Percentiles rank a stretch among this genome's conserved stretches.
phyloP scores from a whole-genome alignment of 2,888 invertebrate genomes.

The Sarcophaga caerulescens region DNA sequence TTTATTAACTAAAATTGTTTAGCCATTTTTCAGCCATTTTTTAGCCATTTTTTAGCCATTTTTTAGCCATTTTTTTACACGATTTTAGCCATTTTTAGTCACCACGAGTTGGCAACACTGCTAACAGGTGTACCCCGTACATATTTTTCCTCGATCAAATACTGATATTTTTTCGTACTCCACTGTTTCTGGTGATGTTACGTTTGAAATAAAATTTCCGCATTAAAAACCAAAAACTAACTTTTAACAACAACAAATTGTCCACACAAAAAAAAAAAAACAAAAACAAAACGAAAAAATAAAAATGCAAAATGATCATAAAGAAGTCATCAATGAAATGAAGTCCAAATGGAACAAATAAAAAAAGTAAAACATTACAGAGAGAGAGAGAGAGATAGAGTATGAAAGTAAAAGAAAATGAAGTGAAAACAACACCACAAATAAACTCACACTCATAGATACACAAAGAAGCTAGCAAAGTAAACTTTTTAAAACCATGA shows the following conservation, averaged over 20 bases:
- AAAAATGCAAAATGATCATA: background rate
- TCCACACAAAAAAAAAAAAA: background rate
- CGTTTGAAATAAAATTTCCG: background rate
- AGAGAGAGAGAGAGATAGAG: background rate
- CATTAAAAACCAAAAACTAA: background rate
- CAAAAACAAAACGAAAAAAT: background rate
- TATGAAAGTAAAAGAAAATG: constrained; percentile 2
- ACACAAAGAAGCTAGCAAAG: background rate
- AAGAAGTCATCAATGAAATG: constrained; percentile 8
- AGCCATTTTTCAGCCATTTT: too few species aligned
- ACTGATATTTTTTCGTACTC: background rate
- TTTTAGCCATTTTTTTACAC: too few species aligned
- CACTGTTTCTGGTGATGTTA: background rate
- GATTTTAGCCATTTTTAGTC: too few species aligned
- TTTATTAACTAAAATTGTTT: too few species aligned
- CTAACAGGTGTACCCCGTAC: too few species aligned
- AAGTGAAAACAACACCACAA: constrained; percentile 9
- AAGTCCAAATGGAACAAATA: constrained; percentile 3
- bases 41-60: too few species aligned
- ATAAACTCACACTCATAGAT: background rate
- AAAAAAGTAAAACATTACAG: background rate
- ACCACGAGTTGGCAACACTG: too few species aligned
- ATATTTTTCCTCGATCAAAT: background rate
- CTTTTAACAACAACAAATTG: constrained; percentile 7
- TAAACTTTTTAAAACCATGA: background rate